A percentile compares a stretch with the other conserved stretches of the same genome.
Conservation (phyloP, 1,140 invertebrate species). For the Drosophila nannoptera region DNA sequence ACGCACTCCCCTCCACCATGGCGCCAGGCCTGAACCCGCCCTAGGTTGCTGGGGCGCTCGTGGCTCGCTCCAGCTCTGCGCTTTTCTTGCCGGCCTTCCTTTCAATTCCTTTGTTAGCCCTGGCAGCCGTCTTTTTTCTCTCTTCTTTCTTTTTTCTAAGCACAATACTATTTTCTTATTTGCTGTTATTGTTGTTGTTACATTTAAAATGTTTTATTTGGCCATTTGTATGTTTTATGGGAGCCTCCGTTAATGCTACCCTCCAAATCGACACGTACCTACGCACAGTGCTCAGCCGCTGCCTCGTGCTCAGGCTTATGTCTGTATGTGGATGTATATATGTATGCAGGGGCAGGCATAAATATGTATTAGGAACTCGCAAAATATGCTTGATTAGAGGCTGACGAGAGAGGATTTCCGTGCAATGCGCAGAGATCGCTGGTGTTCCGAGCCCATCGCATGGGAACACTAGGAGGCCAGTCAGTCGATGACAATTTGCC, state of each 20-base stretch:
- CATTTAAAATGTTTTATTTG: conserved; percentile 78
- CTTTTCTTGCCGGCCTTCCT: conserved; percentile 6
- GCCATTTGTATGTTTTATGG: conserved; percentile 78
- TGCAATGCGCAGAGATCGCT: too few relatives aligned
- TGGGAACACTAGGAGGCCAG: too few relatives aligned
- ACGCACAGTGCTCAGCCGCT: not conserved
- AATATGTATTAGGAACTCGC: too few relatives aligned
- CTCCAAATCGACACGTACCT: conserved; percentile 2
- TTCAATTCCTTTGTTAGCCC: conserved; percentile 28
- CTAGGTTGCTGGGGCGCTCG: not conserved
- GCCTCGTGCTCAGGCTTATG: too few relatives aligned
- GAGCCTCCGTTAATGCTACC: conserved; percentile 63
- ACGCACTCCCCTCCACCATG: not conserved
- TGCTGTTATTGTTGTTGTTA: conserved; percentile 63
- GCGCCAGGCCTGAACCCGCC: conserved; percentile 19
- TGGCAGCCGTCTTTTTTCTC: conserved; percentile 6
- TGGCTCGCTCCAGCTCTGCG: too few relatives aligned
- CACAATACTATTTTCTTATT: conserved; percentile 74
- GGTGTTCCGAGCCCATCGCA: too few relatives aligned
- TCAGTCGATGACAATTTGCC: not conserved
- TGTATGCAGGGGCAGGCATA: too few relatives aligned
- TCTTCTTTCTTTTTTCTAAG: conserved; percentile 45
- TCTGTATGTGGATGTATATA: too few relatives aligned
- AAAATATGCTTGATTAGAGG: too few relatives aligned
- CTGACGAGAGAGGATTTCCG: too few relatives aligned